Conservation (phyloP, 2,113 vertebrate species). For the Apeltes quadracus region DNA sequence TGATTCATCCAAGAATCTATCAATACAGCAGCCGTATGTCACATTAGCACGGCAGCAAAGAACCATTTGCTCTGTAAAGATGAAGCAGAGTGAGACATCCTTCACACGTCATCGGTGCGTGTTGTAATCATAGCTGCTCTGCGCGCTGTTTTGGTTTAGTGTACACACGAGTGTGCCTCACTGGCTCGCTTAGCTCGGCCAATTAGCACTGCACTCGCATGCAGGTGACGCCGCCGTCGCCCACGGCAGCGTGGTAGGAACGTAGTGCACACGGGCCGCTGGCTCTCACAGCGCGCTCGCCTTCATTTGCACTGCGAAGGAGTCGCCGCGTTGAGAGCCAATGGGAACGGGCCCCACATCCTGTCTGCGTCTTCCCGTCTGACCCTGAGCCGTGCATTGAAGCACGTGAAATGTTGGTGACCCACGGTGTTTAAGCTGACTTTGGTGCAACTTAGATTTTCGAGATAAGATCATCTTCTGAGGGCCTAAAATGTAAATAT, state of each 20-base stretch:
- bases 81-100: background rate
- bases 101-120: background rate
- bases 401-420: background rate
- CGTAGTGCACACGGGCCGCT: background rate
- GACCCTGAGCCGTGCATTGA: slow-evolving; percentile 12
- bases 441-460: background rate
- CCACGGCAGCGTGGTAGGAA: background rate
- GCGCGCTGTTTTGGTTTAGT: background rate
- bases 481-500: slow-evolving; percentile 29
- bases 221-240: background rate
- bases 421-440: background rate
- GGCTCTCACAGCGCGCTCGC: background rate
- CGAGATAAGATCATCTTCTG: slow-evolving; percentile 7
- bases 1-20: background rate
- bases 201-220: background rate
- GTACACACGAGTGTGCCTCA: too few relatives aligned
- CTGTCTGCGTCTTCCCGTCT: background rate
- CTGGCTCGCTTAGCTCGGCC: too few relatives aligned
- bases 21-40: background rate
- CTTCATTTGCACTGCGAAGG: background rate
- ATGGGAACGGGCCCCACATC: background rate
- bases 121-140: background rate
- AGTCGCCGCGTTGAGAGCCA: background rate
- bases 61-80: background rate
- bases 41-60: background rate